Evolutionary conservation across 37 sponge, comb jelly and placozoan species (phyloP).

Genomic region (Ianthella basta): DNA sequence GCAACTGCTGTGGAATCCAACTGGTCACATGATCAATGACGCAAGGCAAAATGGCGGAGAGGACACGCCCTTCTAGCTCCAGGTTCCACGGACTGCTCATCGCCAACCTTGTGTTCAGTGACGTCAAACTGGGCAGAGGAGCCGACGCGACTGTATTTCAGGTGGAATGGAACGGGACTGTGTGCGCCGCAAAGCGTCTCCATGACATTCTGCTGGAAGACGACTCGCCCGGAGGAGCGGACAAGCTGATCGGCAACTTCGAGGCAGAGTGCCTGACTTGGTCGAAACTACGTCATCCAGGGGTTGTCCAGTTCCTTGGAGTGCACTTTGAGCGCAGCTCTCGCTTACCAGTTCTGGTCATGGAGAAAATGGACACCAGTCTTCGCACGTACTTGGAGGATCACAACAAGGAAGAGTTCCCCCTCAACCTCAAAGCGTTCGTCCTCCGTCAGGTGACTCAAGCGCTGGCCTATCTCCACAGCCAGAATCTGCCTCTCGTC

Average conservation of each 20-base stretch:
- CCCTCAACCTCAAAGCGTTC: neutral
- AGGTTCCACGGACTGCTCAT: too few species aligned
- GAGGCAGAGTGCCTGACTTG: neutral
- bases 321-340: neutral
- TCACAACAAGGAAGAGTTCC: neutral
- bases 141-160: neutral
- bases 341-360: neutral
- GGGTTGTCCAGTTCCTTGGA: constrained; percentile 7
- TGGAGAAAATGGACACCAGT: constrained; percentile 30
- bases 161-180: neutral
- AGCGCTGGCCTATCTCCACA: neutral
- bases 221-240: neutral
- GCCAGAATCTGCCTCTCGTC: neutral
- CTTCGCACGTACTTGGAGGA: neutral
- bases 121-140: constrained; percentile 16
- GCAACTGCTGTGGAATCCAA: too few species aligned
- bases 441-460: neutral
- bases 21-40: too few species aligned
- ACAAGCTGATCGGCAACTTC: neutral
- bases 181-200: neutral
- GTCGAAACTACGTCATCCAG: constrained; percentile 11
- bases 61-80: too few species aligned
- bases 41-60: too few species aligned
- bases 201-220: neutral
- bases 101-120: too few species aligned